Evolutionary conservation across 1,140 invertebrate species (phyloP).

Genomic region (Antheraea pernyi): DNA sequence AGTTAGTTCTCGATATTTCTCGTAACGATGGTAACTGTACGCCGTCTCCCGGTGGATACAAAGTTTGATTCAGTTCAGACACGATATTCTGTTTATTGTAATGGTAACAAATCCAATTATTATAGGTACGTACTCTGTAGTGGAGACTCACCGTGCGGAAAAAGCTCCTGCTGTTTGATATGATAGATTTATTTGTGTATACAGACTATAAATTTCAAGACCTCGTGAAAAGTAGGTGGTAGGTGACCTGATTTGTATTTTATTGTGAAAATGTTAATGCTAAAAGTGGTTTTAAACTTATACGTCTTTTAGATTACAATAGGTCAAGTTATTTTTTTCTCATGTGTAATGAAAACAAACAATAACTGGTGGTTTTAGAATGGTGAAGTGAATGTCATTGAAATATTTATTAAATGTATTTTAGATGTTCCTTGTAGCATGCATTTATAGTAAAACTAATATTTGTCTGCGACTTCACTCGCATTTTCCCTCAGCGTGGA

Average conservation of each 20-base stretch:
- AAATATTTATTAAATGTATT: too few species aligned
- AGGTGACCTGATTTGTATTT: conserved; percentile 8
- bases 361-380: too few species aligned
- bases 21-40: conserved; percentile 38
- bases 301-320: neutral
- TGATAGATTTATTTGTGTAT: conserved; percentile 22
- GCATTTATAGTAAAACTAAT: too few species aligned
- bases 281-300: neutral
- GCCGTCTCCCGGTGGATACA: conserved; percentile 56
- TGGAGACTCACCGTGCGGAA: conserved; percentile 3
- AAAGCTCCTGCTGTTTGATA: conserved; percentile 24
- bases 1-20: conserved; percentile 48
- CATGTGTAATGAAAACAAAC: too few species aligned
- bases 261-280: neutral
- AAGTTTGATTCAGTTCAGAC: conserved; percentile 74
- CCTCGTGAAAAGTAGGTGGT: conserved; percentile 5
- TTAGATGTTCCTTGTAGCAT: too few species aligned
- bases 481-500: too few species aligned
- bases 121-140: conserved; percentile 12
- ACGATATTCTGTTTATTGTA: conserved; percentile 64
- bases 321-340: neutral
- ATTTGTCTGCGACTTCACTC: too few species aligned
- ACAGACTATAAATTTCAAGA: conserved; percentile 2
- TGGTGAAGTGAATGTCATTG: too few species aligned
- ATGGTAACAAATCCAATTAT: conserved; percentile 67